These are phyloP conservation scores for Enteromius trimaculatus DNA, from an alignment of 2,797 vertebrate genomes.

Conservation along the genomic window DNA sequence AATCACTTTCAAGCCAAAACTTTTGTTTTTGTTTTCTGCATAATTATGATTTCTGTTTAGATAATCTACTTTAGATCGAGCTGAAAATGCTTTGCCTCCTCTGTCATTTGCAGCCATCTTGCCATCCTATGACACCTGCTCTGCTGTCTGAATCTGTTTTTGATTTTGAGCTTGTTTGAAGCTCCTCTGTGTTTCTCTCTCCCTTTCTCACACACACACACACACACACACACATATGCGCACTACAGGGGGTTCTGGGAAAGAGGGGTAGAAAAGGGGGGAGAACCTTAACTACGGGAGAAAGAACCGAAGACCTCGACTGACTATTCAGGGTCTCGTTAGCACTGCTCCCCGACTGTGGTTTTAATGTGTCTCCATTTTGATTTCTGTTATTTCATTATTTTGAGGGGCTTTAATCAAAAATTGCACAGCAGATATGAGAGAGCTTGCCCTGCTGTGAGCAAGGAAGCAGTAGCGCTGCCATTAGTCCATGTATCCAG, in stretches of 20 bases:
- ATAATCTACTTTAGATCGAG: not conserved
- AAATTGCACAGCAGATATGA: conserved; percentile 33
- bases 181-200: not conserved
- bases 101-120: conserved; percentile 12
- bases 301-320: conserved; percentile 13
- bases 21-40: too few relatives aligned
- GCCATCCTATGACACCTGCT: conserved; percentile 35
- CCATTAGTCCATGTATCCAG: not conserved
- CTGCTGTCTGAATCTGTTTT: conserved; percentile 31
- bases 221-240: conserved; percentile 10
- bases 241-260: conserved; percentile 15
- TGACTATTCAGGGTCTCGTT: conserved; percentile 50
- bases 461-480: not conserved
- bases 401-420: conserved; percentile 50
- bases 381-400: conserved; percentile 29
- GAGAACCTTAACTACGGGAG: conserved; percentile 1
- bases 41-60: not conserved
- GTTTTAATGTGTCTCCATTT: conserved; percentile 45
- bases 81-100: not conserved
- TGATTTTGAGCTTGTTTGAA: conserved; percentile 22
- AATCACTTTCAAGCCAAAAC: not conserved
- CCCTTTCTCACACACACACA: not conserved
- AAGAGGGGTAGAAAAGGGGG: not conserved
- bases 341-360: conserved; percentile 50
- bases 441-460: conserved; percentile 38